Conservation (phyloP, 1,140 invertebrate genomes). For the Diorhabda sublineata region DNA sequence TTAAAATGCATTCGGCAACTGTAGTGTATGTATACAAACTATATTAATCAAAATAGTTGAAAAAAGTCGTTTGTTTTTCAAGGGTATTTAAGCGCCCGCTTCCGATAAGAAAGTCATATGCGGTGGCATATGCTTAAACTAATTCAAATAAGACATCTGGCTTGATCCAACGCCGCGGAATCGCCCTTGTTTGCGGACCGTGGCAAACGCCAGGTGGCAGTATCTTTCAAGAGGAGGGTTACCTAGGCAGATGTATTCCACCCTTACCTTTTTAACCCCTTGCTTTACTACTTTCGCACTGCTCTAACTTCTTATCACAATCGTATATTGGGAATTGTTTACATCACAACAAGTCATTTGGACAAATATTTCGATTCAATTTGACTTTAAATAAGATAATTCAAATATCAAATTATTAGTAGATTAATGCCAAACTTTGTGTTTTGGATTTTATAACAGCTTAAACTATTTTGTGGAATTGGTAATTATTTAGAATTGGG, state of each 20-base stretch:
- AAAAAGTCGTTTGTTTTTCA: not conserved
- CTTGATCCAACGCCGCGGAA: constrained; percentile 24
- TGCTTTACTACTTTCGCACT: constrained; percentile 32
- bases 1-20: too few relatives aligned
- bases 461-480: too few relatives aligned
- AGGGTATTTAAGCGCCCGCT: constrained; percentile 11
- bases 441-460: too few relatives aligned
- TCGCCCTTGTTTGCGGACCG: constrained; percentile 44
- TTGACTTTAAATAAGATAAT: too few relatives aligned
- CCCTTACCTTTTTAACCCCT: constrained; percentile 32
- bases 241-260: constrained; percentile 40
- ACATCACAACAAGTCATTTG: not conserved
- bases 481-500: too few relatives aligned
- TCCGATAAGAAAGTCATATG: constrained; percentile 18
- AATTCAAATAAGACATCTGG: constrained; percentile 38
- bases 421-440: too few relatives aligned
- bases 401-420: too few relatives aligned
- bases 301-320: constrained; percentile 16
- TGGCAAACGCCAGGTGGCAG: constrained; percentile 44
- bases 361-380: not conserved
- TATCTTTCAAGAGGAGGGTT: constrained; percentile 41
- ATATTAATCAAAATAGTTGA: too few relatives aligned
- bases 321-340: not conserved
- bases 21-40: too few relatives aligned
- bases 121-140: constrained; percentile 36